Evolutionary conservation across 1,140 invertebrate genomes (phyloP).

Genomic region (Drosophila neocordata): DNA sequence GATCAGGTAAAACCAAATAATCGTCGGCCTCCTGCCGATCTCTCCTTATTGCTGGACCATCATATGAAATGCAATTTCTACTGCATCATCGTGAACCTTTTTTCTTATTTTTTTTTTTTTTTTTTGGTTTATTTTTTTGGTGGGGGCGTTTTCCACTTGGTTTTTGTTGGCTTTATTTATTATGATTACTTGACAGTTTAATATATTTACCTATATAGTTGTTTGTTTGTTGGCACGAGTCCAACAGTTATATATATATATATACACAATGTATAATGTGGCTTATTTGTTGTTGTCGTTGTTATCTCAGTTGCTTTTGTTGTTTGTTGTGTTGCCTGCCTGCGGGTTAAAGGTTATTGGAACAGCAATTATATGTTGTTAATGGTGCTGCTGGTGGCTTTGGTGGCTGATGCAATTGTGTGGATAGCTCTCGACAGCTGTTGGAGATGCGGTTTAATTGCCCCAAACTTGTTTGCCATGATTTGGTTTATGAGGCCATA

Average conservation of each 20-base stretch:
- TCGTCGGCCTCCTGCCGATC: slow-evolving; percentile 1
- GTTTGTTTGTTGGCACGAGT: slow-evolving; percentile 55
- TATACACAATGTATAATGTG: neutral
- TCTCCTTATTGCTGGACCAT: slow-evolving; percentile 4
- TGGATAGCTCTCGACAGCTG: slow-evolving; percentile 32
- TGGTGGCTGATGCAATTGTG: slow-evolving; percentile 19
- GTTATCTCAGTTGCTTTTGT: slow-evolving; percentile 34
- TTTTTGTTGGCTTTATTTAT: slow-evolving; percentile 50
- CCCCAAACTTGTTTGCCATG: slow-evolving; percentile 31
- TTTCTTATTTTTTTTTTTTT: neutral
- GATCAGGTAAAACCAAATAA: neutral
- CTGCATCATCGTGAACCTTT: slow-evolving; percentile 16
- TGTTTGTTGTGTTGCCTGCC: slow-evolving; percentile 29
- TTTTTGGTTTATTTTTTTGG: slow-evolving; percentile 6
- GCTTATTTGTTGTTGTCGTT: slow-evolving; percentile 28
- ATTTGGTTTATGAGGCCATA: slow-evolving; percentile 40
- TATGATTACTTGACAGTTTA: slow-evolving; percentile 60
- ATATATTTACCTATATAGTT: slow-evolving; percentile 45
- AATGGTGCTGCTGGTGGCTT: slow-evolving; percentile 19
- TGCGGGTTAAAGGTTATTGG: slow-evolving; percentile 67
- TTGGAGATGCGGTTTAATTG: slow-evolving; percentile 51
- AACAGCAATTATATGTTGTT: slow-evolving; percentile 61
- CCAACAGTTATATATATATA: neutral
- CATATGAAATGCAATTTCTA: slow-evolving; percentile 4
- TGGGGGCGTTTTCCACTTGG: slow-evolving; percentile 41